phyloP scores from a whole-genome alignment of 1,140 invertebrate species.

The Diploscapter pachys region DNA sequence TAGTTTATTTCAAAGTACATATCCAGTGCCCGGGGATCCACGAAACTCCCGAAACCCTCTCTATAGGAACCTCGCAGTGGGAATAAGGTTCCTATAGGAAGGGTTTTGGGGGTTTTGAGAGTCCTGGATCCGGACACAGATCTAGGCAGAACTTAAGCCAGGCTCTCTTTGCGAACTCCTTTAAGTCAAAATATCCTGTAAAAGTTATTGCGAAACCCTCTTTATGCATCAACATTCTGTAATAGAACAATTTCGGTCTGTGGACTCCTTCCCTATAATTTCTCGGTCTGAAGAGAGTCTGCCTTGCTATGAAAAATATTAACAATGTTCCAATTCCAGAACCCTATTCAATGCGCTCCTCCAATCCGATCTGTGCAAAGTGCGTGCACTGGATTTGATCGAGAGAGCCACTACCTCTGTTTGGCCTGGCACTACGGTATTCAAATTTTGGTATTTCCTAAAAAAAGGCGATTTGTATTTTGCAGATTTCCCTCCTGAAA shows the following conservation, averaged over 20 bases:
- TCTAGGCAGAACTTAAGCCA: no score
- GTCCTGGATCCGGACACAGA: no score
- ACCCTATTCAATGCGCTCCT: conserved; percentile 86
- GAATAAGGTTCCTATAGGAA: no score
- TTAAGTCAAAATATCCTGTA: no score
- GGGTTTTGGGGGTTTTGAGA: no score
- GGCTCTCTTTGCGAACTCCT: no score
- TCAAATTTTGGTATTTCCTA: not conserved
- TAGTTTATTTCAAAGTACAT: conserved; percentile 6
- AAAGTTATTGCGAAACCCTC: no score
- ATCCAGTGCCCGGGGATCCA: no score
- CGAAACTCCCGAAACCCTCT: no score
- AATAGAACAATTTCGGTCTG: no score
- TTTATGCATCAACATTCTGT: no score
- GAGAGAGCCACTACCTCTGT: conserved; percentile 82
- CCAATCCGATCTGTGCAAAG: conserved; percentile 87
- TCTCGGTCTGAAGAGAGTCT: not conserved
- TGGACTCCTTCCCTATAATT: not conserved
- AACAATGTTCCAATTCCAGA: conserved; percentile 21
- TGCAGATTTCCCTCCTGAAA: conserved; percentile 76
- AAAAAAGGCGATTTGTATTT: not conserved
- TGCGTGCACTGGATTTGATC: conserved; percentile 74
- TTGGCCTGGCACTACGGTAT: conserved; percentile 83
- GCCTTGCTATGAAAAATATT: not conserved
- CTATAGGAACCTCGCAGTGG: no score